phyloP scores from a whole-genome alignment of 2,888 invertebrate genomes.

The Gymnosoma rotundatum region DNA sequence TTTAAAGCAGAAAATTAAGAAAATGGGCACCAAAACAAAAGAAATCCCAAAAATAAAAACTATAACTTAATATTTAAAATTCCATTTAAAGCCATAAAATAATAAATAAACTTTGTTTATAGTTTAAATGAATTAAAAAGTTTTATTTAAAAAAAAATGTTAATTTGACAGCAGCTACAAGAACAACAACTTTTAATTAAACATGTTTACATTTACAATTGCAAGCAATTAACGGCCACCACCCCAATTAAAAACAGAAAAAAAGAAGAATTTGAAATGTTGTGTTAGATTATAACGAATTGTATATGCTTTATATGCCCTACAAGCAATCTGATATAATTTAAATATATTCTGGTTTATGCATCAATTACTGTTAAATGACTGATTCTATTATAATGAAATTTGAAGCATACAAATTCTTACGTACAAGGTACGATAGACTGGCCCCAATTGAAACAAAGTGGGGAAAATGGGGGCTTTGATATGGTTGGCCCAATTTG shows the following conservation, averaged over 20 bases:
- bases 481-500: too few species aligned
- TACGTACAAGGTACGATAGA: too few species aligned
- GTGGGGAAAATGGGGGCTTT: too few species aligned
- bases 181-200: conserved; percentile 25
- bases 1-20: conserved; percentile 28
- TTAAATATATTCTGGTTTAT: too few species aligned
- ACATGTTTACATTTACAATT: conserved; percentile 55
- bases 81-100: conserved; percentile 47
- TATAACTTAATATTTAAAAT: conserved; percentile 37
- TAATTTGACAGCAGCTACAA: background rate
- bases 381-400: too few species aligned
- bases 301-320: too few species aligned
- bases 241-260: background rate
- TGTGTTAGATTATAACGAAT: too few species aligned
- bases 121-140: conserved; percentile 61
- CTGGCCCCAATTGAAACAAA: too few species aligned
- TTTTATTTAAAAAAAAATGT: conserved; percentile 43
- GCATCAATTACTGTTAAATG: too few species aligned
- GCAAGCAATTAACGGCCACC: conserved; percentile 45
- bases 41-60: background rate
- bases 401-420: too few species aligned
- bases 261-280: too few species aligned
- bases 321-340: too few species aligned
- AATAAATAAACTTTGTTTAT: conserved; percentile 56
- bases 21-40: background rate